phyloP scores from a whole-genome alignment of 2,797 vertebrate genomes.

The Spinus pinus region DNA sequence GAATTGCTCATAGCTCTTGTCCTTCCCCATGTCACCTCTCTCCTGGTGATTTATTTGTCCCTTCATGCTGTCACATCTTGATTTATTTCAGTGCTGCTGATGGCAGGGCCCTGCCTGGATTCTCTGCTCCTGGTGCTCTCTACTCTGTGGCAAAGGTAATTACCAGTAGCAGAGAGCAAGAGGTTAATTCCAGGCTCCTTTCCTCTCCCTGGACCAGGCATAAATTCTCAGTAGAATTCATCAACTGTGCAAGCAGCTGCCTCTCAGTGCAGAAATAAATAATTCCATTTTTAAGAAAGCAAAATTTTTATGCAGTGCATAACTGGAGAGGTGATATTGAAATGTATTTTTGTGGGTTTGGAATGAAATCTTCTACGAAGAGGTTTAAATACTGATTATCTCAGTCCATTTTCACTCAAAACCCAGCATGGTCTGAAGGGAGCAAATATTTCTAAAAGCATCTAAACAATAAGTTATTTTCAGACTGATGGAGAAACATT shows the following conservation, averaged over 20 bases:
- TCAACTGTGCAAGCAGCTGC: neutral
- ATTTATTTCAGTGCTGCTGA: neutral
- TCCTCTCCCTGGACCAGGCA: neutral
- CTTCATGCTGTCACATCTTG: neutral
- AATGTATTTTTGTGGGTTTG: neutral
- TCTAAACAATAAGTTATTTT: neutral
- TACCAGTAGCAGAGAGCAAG: conserved; percentile 17
- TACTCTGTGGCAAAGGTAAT: neutral
- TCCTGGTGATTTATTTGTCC: neutral
- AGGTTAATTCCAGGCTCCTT: conserved; percentile 19
- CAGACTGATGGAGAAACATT: neutral
- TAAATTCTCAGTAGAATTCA: neutral
- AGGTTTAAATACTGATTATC: neutral
- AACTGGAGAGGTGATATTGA: neutral
- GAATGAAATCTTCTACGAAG: neutral
- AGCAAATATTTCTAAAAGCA: neutral
- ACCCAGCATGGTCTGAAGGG: neutral
- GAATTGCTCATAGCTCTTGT: neutral
- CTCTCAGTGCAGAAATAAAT: neutral
- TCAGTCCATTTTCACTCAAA: neutral
- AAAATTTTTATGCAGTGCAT: neutral
- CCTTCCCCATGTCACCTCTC: neutral
- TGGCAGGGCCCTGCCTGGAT: neutral
- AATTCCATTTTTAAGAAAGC: neutral
- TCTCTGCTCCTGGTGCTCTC: neutral